Conservation (phyloP, 2,888 invertebrate species). For the Drosophila limbata region DNA sequence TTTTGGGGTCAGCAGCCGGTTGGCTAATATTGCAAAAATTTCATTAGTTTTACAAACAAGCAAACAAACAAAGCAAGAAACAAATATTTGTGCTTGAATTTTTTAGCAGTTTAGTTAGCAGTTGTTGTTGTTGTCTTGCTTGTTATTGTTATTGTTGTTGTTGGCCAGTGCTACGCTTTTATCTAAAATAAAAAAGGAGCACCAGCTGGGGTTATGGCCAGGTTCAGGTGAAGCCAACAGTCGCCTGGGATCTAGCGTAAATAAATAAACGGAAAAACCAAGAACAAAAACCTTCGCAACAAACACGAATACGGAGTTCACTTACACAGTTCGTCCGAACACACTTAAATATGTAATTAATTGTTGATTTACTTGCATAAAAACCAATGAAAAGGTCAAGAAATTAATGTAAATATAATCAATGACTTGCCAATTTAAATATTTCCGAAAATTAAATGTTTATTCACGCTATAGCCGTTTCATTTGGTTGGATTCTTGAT, state of each 20-base stretch:
- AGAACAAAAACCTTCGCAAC: constrained; percentile 12
- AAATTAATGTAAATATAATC: too few relatives aligned
- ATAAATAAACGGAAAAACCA: constrained; percentile 61
- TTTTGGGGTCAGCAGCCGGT: constrained; percentile 68
- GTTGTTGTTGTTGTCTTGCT: constrained; percentile 49
- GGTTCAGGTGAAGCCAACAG: constrained; percentile 65
- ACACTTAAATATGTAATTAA: not conserved
- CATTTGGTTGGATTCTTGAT: too few relatives aligned
- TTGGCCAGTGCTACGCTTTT: constrained; percentile 51
- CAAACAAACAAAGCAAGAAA: constrained; percentile 78
- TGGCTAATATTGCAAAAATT: constrained; percentile 78
- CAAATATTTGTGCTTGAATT: constrained; percentile 79
- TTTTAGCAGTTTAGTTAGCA: constrained; percentile 75
- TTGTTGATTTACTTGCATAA: not conserved
- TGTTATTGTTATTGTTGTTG: constrained; percentile 27
- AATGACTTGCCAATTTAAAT: too few relatives aligned
- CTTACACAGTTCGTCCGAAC: constrained; percentile 5
- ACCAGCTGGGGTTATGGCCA: constrained; percentile 69
- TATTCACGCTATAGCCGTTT: too few relatives aligned
- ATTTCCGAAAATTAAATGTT: too few relatives aligned
- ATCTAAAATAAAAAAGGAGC: constrained; percentile 55
- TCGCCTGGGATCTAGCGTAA: constrained; percentile 70
- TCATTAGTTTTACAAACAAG: constrained; percentile 79
- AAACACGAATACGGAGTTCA: constrained; percentile 42
- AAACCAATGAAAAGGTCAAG: not conserved